phyloP scores from a whole-genome alignment of 92 coral and sea anemone genomes.

The Virgularia gustaviana region DNA sequence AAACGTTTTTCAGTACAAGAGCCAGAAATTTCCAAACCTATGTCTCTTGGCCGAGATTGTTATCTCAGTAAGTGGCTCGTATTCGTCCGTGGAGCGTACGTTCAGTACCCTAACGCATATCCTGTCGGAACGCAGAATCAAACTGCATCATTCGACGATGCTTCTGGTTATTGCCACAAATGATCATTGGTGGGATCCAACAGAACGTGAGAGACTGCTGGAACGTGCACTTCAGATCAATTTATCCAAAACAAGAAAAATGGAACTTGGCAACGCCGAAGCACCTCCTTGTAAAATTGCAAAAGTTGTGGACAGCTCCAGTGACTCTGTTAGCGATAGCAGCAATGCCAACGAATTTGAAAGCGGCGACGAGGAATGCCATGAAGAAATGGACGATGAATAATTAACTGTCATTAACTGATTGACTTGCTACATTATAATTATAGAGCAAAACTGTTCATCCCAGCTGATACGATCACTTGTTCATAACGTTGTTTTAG shows the following conservation, averaged over 20 bases:
- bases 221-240: not conserved
- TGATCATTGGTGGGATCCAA: not conserved
- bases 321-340: not conserved
- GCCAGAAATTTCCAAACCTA: too few species aligned
- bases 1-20: too few species aligned
- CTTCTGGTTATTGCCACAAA: constrained; percentile 9
- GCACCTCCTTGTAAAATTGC: not conserved
- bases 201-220: not conserved
- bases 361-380: not conserved
- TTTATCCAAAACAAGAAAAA: not conserved
- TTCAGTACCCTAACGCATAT: constrained; percentile 25
- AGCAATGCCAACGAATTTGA: not conserved
- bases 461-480: too few species aligned
- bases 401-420: too few species aligned
- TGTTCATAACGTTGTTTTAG: too few species aligned
- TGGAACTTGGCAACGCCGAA: not conserved
- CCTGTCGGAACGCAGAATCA: constrained; percentile 13
- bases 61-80: too few species aligned
- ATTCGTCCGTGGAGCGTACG: too few species aligned
- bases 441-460: too few species aligned
- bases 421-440: too few species aligned
- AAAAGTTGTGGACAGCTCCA: not conserved
- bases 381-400: too few species aligned
- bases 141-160: not conserved
- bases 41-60: too few species aligned